A percentile compares a stretch with the other conserved stretches of the same genome.
Conservation (phyloP, 2,888 invertebrate species). For the Synergus itoensis region DNA sequence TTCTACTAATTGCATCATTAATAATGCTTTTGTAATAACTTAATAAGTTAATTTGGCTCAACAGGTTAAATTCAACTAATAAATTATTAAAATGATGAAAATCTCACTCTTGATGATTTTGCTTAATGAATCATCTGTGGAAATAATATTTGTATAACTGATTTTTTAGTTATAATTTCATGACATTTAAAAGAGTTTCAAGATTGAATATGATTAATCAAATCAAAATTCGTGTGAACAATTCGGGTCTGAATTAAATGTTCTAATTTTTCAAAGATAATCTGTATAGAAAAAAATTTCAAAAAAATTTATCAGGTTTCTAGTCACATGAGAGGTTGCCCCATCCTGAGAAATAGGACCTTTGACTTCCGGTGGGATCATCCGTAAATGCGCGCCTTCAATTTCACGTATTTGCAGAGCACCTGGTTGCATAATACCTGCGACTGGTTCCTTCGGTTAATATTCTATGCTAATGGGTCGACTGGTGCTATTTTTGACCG, state of each 20-base stretch:
- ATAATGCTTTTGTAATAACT: slow-evolving; percentile 31
- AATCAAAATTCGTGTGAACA: no score
- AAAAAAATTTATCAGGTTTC: not conserved
- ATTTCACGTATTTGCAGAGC: slow-evolving; percentile 31
- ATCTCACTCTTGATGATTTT: not conserved
- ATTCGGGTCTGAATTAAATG: no score
- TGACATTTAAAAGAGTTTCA: no score
- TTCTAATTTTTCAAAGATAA: no score
- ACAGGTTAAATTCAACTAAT: not conserved
- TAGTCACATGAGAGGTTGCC: not conserved
- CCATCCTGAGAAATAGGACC: not conserved
- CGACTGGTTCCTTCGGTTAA: not conserved
- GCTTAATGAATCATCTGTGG: not conserved
- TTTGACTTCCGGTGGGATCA: slow-evolving; percentile 18
- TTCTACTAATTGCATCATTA: slow-evolving; percentile 18
- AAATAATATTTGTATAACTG: not conserved
- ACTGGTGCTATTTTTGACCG: not conserved
- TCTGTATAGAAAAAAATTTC: no score
- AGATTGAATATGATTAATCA: no score
- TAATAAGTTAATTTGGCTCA: slow-evolving; percentile 14
- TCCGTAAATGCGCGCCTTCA: not conserved
- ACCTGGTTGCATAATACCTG: slow-evolving; percentile 31
- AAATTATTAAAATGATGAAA: not conserved
- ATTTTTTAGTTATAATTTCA: no score
- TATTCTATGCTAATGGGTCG: slow-evolving; percentile 7